Evolutionary conservation across 2,888 invertebrate species (phyloP).

Genomic region (Cybosia mesomella): DNA sequence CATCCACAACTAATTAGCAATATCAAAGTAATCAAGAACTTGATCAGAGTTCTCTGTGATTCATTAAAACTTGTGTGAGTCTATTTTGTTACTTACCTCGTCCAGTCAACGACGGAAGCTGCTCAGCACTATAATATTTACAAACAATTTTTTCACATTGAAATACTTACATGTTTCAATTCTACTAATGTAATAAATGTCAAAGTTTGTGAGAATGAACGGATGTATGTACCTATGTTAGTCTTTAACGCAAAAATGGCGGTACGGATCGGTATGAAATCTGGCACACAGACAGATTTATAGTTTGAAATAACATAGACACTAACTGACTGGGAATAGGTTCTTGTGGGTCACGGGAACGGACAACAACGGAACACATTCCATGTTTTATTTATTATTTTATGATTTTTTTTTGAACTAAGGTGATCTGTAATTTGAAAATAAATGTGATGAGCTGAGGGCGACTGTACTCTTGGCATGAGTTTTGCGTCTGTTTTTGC

Average conservation of each 20-base stretch:
- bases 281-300: too few species aligned
- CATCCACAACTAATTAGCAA: constrained; percentile 15
- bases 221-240: not conserved
- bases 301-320: too few species aligned
- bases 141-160: not conserved
- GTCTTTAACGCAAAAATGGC: too few species aligned
- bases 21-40: constrained; percentile 30
- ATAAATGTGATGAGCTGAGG: not conserved
- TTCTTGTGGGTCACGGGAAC: too few species aligned
- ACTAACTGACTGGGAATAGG: too few species aligned
- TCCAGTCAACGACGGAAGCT: not conserved
- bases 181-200: not conserved
- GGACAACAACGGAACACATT: too few species aligned
- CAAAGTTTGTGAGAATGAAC: not conserved
- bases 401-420: not conserved
- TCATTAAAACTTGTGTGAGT: constrained; percentile 40
- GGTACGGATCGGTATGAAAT: too few species aligned
- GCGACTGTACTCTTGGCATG: not conserved
- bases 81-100: constrained; percentile 29
- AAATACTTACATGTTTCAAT: not conserved
- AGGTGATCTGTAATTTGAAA: not conserved
- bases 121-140: not conserved
- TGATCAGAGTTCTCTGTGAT: constrained; percentile 17
- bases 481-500: not conserved
- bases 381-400: too few species aligned